These are phyloP conservation scores for Pogonus chalceus DNA, from an alignment of 1,140 invertebrate species.

Conservation along the genomic window DNA sequence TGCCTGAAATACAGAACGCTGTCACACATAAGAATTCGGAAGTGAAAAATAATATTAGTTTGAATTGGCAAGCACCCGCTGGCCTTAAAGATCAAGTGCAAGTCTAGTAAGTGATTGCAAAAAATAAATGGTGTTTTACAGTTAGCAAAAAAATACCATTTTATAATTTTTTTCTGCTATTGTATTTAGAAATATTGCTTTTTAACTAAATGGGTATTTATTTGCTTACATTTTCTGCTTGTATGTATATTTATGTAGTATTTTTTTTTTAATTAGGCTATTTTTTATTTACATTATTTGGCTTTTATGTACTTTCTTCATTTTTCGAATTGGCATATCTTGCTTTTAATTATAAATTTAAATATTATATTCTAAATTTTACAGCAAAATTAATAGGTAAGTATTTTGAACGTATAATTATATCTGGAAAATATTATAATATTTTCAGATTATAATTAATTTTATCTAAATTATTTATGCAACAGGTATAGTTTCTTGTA, in stretches of 20 bases:
- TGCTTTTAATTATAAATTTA: no score
- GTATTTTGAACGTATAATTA: background rate
- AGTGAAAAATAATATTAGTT: conserved; percentile 27
- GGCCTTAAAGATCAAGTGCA: conserved; percentile 24
- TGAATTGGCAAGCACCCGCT: conserved; percentile 33
- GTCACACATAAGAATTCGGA: conserved; percentile 32
- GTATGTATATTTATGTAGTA: no score
- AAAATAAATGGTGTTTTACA: no score
- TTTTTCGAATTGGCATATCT: no score
- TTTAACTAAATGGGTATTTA: no score
- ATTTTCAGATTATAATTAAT: background rate
- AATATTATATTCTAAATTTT: background rate
- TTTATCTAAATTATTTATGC: background rate
- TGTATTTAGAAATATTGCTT: no score
- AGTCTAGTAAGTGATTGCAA: conserved; percentile 31
- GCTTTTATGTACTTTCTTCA: no score
- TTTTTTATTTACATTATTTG: no score
- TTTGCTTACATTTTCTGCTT: no score
- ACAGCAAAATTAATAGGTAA: background rate
- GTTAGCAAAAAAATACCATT: no score
- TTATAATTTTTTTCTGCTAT: no score
- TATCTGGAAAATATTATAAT: background rate
- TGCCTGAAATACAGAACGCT: conserved; percentile 24
- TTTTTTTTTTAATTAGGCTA: no score
- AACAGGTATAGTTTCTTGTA: background rate